Percentiles rank a stretch among this genome's conserved stretches.
phyloP scores from a whole-genome alignment of 2,113 vertebrate species.

The Andinoacara biseriatus region DNA sequence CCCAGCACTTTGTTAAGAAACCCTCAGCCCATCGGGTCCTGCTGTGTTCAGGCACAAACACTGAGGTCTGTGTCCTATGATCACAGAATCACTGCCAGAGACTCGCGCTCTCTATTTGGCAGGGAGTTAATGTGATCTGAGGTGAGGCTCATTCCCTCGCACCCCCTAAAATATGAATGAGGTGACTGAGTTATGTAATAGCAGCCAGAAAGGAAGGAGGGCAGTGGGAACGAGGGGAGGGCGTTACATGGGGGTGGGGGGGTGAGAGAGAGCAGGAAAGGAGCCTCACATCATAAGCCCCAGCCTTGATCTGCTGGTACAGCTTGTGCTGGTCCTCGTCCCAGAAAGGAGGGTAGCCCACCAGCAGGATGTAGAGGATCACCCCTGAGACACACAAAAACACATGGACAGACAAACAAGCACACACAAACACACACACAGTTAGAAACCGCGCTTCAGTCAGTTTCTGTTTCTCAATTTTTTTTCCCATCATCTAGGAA shows the following conservation, averaged over 20 bases:
- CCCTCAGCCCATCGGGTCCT: conserved; percentile 10
- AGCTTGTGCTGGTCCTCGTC: conserved; percentile 98
- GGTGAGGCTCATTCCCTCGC: conserved; percentile 45
- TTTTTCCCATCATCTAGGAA: conserved; percentile 5
- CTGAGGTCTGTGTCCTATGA: conserved; percentile 19
- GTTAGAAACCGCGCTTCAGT: conserved; percentile 8
- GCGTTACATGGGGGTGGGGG: background rate
- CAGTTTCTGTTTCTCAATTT: background rate
- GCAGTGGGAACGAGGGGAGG: conserved; percentile 21
- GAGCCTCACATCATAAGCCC: conserved; percentile 93
- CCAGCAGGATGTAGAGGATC: conserved; percentile 96
- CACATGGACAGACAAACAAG: conserved; percentile 22
- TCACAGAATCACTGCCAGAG: conserved; percentile 37
- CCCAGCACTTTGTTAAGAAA: conserved; percentile 20
- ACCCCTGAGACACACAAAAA: conserved; percentile 84
- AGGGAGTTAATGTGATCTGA: conserved; percentile 31
- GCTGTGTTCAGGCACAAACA: conserved; percentile 36
- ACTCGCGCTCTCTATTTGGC: conserved; percentile 17
- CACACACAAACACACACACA: conserved; percentile 16
- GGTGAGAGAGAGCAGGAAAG: background rate
- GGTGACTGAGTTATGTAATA: conserved; percentile 64
- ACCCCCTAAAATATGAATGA: conserved; percentile 72
- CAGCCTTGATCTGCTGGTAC: conserved; percentile 99
- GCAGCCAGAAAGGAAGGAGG: conserved; percentile 49
- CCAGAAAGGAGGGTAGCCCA: conserved; percentile 98